Conservation (phyloP, 2,888 invertebrate species). For the Cerceris ruficornis region DNA sequence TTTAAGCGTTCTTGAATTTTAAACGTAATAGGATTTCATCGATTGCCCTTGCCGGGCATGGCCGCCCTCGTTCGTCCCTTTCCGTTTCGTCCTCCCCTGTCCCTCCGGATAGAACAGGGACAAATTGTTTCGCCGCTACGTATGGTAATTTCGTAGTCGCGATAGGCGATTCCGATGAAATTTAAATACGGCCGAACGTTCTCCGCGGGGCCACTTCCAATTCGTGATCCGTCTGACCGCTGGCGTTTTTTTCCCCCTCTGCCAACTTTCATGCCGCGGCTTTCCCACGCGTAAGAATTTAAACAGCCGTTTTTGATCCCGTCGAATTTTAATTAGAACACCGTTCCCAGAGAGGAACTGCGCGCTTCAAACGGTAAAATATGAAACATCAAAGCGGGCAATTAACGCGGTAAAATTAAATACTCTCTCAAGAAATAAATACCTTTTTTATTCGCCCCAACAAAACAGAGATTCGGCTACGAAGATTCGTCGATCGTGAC, state of each 20-base stretch:
- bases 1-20: slow-evolving; percentile 61
- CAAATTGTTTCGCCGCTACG: slow-evolving; percentile 14
- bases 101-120: slow-evolving; percentile 1
- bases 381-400: too few species aligned
- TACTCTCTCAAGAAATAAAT: too few species aligned
- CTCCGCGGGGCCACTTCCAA: not conserved
- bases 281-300: not conserved
- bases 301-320: not conserved
- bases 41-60: slow-evolving; percentile 40
- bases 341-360: too few species aligned
- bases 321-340: not conserved
- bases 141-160: not conserved
- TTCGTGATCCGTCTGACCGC: not conserved
- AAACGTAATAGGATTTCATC: slow-evolving; percentile 64
- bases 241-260: not conserved
- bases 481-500: not conserved
- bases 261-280: not conserved
- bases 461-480: too few species aligned
- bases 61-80: not conserved
- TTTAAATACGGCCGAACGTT: slow-evolving; percentile 1
- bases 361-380: too few species aligned
- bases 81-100: not conserved
- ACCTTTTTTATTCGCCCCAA: too few species aligned
- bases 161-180: slow-evolving; percentile 10
- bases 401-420: too few species aligned